phyloP scores from a whole-genome alignment of 2,797 vertebrate species.

The Sebastes iracundus region DNA sequence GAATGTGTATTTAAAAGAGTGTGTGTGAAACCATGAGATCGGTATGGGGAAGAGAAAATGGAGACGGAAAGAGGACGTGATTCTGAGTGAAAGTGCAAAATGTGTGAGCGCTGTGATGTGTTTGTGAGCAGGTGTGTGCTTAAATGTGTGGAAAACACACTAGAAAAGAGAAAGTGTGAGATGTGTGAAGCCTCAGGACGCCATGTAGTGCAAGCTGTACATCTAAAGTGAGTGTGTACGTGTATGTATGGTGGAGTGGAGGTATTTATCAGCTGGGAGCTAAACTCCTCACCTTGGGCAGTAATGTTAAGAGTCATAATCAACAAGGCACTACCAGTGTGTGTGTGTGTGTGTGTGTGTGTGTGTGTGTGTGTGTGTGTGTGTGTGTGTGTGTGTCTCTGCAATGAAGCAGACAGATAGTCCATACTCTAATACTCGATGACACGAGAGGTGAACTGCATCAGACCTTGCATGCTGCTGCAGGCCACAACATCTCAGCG shows the following conservation, averaged over 20 bases:
- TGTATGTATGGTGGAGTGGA: background rate
- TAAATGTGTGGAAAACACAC: slow-evolving; percentile 5
- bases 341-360: slow-evolving; percentile 8
- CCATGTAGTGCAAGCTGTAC: slow-evolving; percentile 8
- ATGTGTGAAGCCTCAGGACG: slow-evolving; percentile 17
- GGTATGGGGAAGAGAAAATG: slow-evolving; percentile 12
- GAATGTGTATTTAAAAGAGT: slow-evolving; percentile 60
- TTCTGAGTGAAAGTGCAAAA: slow-evolving; percentile 13
- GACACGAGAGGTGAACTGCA: slow-evolving; percentile 74
- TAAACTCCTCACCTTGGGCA: slow-evolving; percentile 39
- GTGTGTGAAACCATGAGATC: slow-evolving; percentile 31
- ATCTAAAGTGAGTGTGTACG: background rate
- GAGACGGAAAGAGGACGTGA: slow-evolving; percentile 11
- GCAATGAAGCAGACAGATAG: slow-evolving; percentile 58
- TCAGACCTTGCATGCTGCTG: slow-evolving; percentile 65
- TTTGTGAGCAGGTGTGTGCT: background rate
- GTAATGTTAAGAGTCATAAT: slow-evolving; percentile 57
- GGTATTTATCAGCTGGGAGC: slow-evolving; percentile 49
- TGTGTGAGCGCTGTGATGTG: background rate
- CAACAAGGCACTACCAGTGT: slow-evolving; percentile 22
- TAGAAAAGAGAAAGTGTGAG: background rate
- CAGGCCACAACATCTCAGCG: slow-evolving; percentile 65
- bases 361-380: background rate
- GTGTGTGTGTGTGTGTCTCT: slow-evolving; percentile 8
- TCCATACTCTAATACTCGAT: slow-evolving; percentile 67